Evolutionary conservation across 2,113 vertebrate species (phyloP).

Genomic region (Rhombomys opimus): DNA sequence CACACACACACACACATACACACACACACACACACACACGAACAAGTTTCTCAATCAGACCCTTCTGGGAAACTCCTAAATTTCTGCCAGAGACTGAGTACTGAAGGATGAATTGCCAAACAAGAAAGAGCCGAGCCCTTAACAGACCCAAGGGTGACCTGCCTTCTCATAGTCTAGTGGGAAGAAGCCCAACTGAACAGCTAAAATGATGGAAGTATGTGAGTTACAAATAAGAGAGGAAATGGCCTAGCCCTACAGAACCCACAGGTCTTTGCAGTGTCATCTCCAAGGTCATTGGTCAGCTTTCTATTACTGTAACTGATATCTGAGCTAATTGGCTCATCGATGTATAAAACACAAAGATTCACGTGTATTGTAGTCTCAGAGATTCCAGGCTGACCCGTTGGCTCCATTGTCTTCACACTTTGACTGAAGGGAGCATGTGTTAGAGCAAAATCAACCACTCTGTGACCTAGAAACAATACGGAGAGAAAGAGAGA

Average conservation of each 20-base stretch:
- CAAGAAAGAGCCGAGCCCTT: neutral
- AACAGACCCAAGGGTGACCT: rapidly evolving
- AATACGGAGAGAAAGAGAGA: neutral
- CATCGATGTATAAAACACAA: neutral
- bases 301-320: neutral
- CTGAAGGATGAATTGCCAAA: neutral
- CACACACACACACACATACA: too few species aligned
- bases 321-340: neutral
- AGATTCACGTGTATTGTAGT: neutral
- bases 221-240: neutral
- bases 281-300: neutral
- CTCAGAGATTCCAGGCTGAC: neutral
- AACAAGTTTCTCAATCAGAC: neutral
- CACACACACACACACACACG: too few species aligned
- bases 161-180: too few species aligned
- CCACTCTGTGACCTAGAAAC: neutral
- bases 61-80: neutral
- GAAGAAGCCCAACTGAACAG: neutral
- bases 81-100: neutral
- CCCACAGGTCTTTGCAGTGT: neutral
- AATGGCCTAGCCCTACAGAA: neutral
- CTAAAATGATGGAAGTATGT: neutral
- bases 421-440: too few species aligned
- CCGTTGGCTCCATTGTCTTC: neutral
- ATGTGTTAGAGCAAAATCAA: neutral